phyloP scores from a whole-genome alignment of 2,797 vertebrate genomes.

The Myotis daubentonii region DNA sequence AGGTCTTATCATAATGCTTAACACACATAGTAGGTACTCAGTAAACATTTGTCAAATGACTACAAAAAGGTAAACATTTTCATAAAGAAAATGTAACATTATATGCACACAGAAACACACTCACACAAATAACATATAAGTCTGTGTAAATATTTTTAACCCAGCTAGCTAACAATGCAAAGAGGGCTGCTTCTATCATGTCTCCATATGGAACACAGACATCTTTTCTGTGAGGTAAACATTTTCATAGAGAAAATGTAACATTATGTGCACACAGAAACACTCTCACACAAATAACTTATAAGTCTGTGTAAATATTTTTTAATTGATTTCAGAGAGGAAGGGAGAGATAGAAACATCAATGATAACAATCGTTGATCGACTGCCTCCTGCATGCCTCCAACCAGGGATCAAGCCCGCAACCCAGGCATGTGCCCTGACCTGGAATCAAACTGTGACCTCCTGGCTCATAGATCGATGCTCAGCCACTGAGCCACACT shows the following conservation, averaged over 20 bases:
- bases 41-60: conserved; percentile 27
- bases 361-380: no score
- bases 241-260: conserved; percentile 35
- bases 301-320: not conserved
- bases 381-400: no score
- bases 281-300: not conserved
- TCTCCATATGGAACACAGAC: not conserved
- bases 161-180: not conserved
- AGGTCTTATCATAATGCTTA: not conserved
- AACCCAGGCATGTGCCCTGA: no score
- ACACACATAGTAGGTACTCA: not conserved
- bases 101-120: not conserved
- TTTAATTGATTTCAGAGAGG: not conserved
- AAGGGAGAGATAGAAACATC: no score
- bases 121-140: not conserved
- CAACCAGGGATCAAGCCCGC: no score
- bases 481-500: no score
- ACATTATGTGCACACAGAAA: not conserved
- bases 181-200: not conserved
- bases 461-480: no score
- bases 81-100: conserved; percentile 5
- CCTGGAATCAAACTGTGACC: no score
- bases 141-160: conserved; percentile 21
- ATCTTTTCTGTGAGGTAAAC: not conserved
- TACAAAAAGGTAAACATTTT: conserved; percentile 33